Base-by-base conservation (phyloP, 2,113 vertebrate genomes). In the Hiodon tergisus region DNA sequence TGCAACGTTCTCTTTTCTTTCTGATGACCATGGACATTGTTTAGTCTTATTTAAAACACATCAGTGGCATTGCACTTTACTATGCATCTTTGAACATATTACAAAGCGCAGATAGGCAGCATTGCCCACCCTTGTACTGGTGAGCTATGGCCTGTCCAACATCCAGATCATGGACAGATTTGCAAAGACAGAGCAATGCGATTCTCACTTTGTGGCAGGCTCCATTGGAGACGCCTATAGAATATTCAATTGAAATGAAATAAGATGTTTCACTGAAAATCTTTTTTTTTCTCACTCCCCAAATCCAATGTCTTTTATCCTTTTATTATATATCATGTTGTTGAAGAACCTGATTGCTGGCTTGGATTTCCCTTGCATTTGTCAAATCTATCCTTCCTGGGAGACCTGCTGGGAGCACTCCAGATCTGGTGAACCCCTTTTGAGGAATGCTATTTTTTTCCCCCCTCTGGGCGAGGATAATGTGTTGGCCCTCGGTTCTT, bases 391-490 rank as follows among this genome's bases (percentile, higher is more conserved):
- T 58, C 57, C 54, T 67, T 51, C 63, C 63, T 51, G 47, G 46
- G 63, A 75, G 55, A 75, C 65, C n/a, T 13, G 11, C 50, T 10
- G 68, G 46, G 68, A 53, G 73, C 47, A 54, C 6, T 62, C 7
- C 4, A 63, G 31, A 16, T 48, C 63, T 55, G 65, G 5, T 11
- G n/a, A 67, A 50, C 31, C 14, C 50, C 63, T 68, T 75, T 67
- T 58, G 31, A 68, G 53, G 62, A 61, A 67, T 74, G 51, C 47
- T 48, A 48, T 75, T 53, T 59, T 67, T 75, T 68, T 31, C 31
- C 31, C 31, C 31, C 31, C 65, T 75, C 63, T 58, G 63, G 8
- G 54, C 73, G 68, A 31, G 63, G 53, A 75, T 67, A 75, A 67
- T 75, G 55, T 17, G 46, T 66, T 47, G 62, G 65, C 50, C 73